These are phyloP conservation scores for Dromiciops gliroides DNA, from an alignment of 2,113 vertebrate genomes.

Conservation along the genomic window DNA sequence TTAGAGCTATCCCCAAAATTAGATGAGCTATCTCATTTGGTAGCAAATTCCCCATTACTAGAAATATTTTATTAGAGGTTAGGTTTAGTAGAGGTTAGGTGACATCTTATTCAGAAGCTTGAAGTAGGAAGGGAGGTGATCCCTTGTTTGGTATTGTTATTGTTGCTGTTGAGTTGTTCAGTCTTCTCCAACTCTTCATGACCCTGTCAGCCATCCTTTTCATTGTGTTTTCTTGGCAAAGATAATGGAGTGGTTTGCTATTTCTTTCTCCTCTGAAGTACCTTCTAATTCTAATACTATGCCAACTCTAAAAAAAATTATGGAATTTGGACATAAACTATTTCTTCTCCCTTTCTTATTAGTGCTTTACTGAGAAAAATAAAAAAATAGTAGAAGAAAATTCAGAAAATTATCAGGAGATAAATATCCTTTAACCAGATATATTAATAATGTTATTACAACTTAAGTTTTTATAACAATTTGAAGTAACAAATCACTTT, in stretches of 20 bases:
- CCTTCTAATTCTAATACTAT: neutral
- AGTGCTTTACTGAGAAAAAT: neutral
- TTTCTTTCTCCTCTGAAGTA: neutral
- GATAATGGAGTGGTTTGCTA: neutral
- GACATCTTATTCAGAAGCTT: neutral
- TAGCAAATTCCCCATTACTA: neutral
- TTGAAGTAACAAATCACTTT: neutral
- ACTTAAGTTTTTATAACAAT: neutral
- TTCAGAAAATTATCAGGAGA: neutral
- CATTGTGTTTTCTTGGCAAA: neutral
- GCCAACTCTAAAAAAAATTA: neutral
- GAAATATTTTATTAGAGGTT: neutral
- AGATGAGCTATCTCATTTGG: neutral
- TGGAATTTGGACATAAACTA: neutral
- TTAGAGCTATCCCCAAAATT: neutral
- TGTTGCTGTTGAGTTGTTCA: neutral
- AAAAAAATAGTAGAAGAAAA: neutral
- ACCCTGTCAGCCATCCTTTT: neutral
- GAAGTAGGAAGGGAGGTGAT: neutral
- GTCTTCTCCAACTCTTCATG: neutral
- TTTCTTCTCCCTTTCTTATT: neutral
- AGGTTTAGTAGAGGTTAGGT: neutral
- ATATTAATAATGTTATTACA: neutral
- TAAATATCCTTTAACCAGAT: neutral
- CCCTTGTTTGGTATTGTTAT: neutral